Conservation (phyloP, 1,140 invertebrate species). For the Ceratina japonica region DNA sequence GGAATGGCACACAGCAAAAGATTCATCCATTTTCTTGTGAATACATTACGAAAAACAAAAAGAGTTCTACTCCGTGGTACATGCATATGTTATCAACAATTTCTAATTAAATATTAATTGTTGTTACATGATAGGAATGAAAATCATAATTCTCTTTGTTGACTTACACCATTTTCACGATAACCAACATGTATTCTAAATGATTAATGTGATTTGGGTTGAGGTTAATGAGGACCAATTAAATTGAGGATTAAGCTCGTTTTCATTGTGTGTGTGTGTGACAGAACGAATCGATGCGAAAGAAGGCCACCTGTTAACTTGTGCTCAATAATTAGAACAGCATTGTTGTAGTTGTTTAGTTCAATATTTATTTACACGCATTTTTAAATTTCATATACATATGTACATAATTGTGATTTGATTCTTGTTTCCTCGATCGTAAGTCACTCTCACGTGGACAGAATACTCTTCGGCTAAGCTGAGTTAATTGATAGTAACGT, state of each 20-base stretch:
- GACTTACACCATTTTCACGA: no score
- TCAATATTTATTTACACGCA: no score
- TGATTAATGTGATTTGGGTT: background rate
- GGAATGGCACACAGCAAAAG: conserved; percentile 46
- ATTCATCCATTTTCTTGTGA: conserved; percentile 27
- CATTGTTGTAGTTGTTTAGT: no score
- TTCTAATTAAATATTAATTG: no score
- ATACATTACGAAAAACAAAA: background rate
- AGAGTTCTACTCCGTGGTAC: no score
- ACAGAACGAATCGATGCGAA: background rate
- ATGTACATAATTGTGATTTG: no score
- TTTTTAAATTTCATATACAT: no score
- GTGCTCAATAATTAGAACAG: background rate
- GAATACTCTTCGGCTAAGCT: background rate
- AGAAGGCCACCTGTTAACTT: conserved; percentile 2
- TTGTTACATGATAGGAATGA: background rate
- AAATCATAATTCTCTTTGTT: conserved; percentile 10
- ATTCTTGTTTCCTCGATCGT: no score
- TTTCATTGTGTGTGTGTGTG: no score
- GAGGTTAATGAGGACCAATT: conserved; percentile 1
- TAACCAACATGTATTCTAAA: no score
- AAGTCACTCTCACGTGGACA: no score
- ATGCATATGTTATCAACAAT: no score
- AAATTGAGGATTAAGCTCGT: conserved; percentile 5
- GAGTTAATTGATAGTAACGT: conserved; percentile 35